Base-by-base conservation (phyloP, 2,888 invertebrate species). In the Phengaris arion region DNA sequence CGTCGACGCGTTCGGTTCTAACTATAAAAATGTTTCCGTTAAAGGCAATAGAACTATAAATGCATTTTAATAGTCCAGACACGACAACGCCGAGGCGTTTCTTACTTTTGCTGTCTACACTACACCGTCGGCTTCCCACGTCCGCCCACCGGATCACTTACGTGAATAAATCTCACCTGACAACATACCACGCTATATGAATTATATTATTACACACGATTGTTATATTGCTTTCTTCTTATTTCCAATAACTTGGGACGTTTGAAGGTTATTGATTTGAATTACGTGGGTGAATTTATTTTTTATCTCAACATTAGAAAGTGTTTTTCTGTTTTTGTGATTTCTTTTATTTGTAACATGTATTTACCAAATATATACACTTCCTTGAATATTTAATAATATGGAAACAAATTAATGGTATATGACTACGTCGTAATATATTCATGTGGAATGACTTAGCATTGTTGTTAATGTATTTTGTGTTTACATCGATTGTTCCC, bases 91-190 rank as follows among this genome's bases (percentile, higher is more conserved):
- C 85, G 84, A 87, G 87, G 85, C 86, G 84, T 83, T 79, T 80
- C 81, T 82, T 81, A 82, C 84, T 83, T 82, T 82, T 83, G 83
- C 82, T 82, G 85, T 84, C 87, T 85, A 82, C 86, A 79, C 35
- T 64, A 64, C 64, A 64, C 64, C 64, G 64, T 35, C 64, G 79
- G 88, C 89, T 86, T 88, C 90, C 88, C 84, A 84, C 87, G 85
- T 86, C 88, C 88, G 87, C 90, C 83, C 82, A 82, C 82, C 81
- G 81, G 85, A 83, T 85, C 84, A 86, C 83, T 81, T 84, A 83
- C 85, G 87, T 86, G 87, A 85, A 89, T 89, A 90, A 90, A 90
- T 91, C 88, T 87, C 82, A 87, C 87, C 87, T 86, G 89, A 87
- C 89, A 88, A 85, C 86, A 79, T 79, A 76, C 78, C 76, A 77